A percentile compares a stretch with the other conserved stretches of the same genome.
phyloP scores from a whole-genome alignment of 2,113 vertebrate species.

The Choloepus hoffmanni region DNA sequence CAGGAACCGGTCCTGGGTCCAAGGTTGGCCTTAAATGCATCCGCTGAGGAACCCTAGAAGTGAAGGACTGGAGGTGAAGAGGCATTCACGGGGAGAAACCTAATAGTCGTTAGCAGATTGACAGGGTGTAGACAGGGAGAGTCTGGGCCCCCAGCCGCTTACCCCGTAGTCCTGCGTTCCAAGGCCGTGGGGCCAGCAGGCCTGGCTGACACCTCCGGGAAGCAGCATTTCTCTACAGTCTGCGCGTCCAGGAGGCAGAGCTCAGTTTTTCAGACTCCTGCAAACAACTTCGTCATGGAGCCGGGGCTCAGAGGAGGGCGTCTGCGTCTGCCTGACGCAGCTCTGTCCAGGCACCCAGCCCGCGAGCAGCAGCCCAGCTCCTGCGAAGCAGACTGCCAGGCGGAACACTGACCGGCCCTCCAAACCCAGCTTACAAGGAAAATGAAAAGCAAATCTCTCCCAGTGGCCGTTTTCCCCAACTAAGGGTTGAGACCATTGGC shows the following conservation, averaged over 20 bases:
- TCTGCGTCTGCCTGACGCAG: not conserved
- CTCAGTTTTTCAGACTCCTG: not conserved
- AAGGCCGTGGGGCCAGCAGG: rapidly evolving
- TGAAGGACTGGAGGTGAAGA: not conserved
- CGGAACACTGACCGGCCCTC: not conserved
- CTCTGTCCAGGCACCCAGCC: rapidly evolving
- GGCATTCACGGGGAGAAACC: not conserved
- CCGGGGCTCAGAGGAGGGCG: rapidly evolving
- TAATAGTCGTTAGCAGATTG: rapidly evolving
- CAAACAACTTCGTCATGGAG: not conserved
- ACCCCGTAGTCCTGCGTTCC: not conserved
- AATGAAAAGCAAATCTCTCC: conserved; percentile 44
- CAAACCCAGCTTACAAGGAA: not conserved
- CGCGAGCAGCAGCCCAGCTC: too few relatives aligned
- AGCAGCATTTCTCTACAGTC: not conserved
- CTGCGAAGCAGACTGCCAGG: rapidly evolving
- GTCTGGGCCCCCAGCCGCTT: too few relatives aligned
- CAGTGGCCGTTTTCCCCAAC: not conserved
- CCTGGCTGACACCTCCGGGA: not conserved
- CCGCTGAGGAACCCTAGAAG: not conserved
- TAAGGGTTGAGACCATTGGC: not conserved
- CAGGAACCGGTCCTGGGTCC: too few relatives aligned
- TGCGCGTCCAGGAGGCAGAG: not conserved
- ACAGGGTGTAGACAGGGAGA: not conserved
- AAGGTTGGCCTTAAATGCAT: too few relatives aligned